These are phyloP conservation scores for Eretmocerus hayati DNA, from an alignment of 2,888 invertebrate genomes.

Conservation along the genomic window DNA sequence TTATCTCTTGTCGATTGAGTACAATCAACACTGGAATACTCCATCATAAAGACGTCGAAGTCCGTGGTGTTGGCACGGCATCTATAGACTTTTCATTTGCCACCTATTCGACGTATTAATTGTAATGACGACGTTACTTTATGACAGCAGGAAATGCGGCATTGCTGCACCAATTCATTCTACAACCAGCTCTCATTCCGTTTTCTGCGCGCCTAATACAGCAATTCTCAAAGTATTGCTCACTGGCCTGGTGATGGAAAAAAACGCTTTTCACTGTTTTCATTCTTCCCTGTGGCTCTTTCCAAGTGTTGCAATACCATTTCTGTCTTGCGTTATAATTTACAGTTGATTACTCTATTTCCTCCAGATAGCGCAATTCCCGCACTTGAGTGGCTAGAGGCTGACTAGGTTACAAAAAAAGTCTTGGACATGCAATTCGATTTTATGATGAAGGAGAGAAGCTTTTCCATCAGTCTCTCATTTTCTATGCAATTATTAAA, in stretches of 20 bases:
- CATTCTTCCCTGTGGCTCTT: not conserved
- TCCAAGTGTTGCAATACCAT: not conserved
- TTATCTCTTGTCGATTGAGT: not conserved
- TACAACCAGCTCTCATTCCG: constrained; percentile 5
- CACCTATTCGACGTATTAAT: constrained; percentile 12
- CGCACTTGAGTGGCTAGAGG: too few relatives aligned
- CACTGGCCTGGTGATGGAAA: not conserved
- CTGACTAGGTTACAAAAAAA: too few relatives aligned
- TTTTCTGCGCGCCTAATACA: too few relatives aligned
- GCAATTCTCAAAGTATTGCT: not conserved
- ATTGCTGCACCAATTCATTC: not conserved
- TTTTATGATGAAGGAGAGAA: too few relatives aligned
- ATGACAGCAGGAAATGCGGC: constrained; percentile 4
- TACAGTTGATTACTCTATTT: not conserved
- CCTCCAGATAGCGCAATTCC: not conserved
- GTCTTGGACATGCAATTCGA: too few relatives aligned
- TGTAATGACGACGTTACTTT: constrained; percentile 20
- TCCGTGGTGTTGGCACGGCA: not conserved
- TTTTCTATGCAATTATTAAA: too few relatives aligned
- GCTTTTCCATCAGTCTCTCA: too few relatives aligned
- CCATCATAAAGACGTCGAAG: not conserved
- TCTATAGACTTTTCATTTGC: not conserved
- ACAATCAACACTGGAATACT: not conserved
- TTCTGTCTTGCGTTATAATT: constrained; percentile 2
- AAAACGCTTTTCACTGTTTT: not conserved